These are phyloP conservation scores for Cacatua alba DNA, from an alignment of 2,113 vertebrate species.

Conservation along the genomic window DNA sequence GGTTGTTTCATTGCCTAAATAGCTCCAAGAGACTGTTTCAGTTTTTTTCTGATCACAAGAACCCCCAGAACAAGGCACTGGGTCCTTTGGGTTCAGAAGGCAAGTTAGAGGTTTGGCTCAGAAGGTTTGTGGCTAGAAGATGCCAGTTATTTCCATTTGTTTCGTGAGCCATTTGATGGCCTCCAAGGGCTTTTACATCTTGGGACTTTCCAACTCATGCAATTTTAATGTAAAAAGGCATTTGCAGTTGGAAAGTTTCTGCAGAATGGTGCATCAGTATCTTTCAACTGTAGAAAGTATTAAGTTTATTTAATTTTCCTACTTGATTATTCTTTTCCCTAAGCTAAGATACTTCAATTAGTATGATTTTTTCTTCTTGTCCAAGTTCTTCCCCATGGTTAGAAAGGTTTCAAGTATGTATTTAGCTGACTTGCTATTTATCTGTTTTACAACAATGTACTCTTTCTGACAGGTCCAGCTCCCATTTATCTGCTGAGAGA, in stretches of 20 bases:
- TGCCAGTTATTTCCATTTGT: background rate
- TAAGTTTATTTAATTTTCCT: background rate
- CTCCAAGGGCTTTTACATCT: background rate
- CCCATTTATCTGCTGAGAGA: background rate
- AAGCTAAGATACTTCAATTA: background rate
- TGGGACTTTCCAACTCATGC: background rate
- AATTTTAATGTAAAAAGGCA: background rate
- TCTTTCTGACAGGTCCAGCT: background rate
- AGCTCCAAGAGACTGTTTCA: background rate
- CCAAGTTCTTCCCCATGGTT: background rate
- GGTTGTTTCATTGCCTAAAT: constrained; percentile 37
- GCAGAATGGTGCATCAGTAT: background rate
- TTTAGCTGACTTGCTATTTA: background rate
- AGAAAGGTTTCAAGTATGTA: background rate
- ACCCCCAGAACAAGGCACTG: background rate
- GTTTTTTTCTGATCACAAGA: background rate
- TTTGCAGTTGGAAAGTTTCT: background rate
- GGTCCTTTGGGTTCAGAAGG: background rate
- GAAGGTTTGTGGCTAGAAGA: background rate
- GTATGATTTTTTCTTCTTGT: background rate
- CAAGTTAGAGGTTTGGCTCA: background rate
- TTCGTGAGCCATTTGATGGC: background rate
- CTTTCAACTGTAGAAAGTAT: background rate
- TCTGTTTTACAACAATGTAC: background rate
- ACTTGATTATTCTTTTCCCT: background rate